These are phyloP conservation scores for Helogale parvula DNA, from an alignment of 2,113 vertebrate genomes.

Conservation along the genomic window DNA sequence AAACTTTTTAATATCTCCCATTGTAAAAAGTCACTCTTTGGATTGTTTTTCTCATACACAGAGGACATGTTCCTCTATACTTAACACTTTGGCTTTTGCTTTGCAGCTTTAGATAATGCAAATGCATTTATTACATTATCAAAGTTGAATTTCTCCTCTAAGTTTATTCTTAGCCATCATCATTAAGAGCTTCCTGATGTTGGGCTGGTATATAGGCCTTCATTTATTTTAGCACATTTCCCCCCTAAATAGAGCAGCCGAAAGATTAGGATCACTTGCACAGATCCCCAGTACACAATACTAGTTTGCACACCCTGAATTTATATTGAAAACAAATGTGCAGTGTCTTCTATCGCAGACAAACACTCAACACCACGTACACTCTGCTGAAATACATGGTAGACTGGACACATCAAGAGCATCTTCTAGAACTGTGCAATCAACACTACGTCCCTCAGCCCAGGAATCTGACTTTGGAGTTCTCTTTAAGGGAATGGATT, in stretches of 20 bases:
- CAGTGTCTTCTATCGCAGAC: not conserved
- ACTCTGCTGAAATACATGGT: not conserved
- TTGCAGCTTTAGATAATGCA: slow-evolving; percentile 27
- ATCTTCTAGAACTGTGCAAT: not conserved
- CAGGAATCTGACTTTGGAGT: not conserved
- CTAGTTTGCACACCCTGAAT: not conserved
- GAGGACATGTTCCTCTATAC: not conserved
- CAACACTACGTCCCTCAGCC: not conserved
- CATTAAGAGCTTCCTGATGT: slow-evolving; percentile 35
- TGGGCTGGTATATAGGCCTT: not conserved
- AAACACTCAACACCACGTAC: not conserved
- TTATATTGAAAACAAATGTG: not conserved
- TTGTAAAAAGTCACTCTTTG: not conserved
- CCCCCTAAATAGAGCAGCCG: not conserved
- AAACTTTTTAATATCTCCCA: slow-evolving; percentile 39
- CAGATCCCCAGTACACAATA: not conserved
- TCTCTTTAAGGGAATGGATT: not conserved
- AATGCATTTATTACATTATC: slow-evolving; percentile 7
- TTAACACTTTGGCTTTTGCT: not conserved
- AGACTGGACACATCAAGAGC: not conserved
- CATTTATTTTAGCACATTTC: not conserved
- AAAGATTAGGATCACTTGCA: not conserved
- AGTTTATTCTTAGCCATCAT: slow-evolving; percentile 42
- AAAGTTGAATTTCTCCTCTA: not conserved
- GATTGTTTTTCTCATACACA: not conserved